Conservation (phyloP, 2,888 invertebrate species). For the Dastarcus helophoroides region DNA sequence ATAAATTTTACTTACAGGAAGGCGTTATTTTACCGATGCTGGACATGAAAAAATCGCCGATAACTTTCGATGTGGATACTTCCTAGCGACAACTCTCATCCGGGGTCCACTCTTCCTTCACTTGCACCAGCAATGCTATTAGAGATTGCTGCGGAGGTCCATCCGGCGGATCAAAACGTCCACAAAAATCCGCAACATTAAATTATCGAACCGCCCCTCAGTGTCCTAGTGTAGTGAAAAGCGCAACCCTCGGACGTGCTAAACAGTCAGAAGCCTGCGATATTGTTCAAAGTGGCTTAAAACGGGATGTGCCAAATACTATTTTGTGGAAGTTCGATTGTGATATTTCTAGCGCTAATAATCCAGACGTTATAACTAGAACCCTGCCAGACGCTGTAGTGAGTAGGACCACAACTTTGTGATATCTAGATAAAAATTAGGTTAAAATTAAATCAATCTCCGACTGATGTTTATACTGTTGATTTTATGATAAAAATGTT, state of each 20-base stretch:
- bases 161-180: conserved; percentile 26
- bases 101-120: conserved; percentile 29
- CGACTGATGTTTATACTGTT: too few relatives aligned
- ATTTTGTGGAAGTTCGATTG: conserved; percentile 38
- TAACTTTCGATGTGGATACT: conserved; percentile 46
- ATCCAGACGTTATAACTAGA: conserved; percentile 34
- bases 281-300: conserved; percentile 84
- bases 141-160: conserved; percentile 36
- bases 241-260: conserved; percentile 7
- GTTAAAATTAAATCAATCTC: too few relatives aligned
- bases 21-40: conserved; percentile 52
- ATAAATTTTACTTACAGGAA: conserved; percentile 41
- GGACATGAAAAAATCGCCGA: conserved; percentile 51
- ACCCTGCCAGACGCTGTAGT: conserved; percentile 33
- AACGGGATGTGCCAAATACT: conserved; percentile 60
- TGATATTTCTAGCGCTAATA: conserved; percentile 34
- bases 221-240: conserved; percentile 18
- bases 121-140: conserved; percentile 33
- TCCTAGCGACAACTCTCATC: conserved; percentile 37
- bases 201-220: conserved; percentile 28
- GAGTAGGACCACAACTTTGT: conserved; percentile 37
- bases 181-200: conserved; percentile 24
- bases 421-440: too few relatives aligned
- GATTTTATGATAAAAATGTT: too few relatives aligned
- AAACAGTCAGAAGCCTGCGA: conserved; percentile 53